These are phyloP conservation scores for Drosophila baimaii DNA, from an alignment of 1,140 invertebrate genomes.

Conservation along the genomic window DNA sequence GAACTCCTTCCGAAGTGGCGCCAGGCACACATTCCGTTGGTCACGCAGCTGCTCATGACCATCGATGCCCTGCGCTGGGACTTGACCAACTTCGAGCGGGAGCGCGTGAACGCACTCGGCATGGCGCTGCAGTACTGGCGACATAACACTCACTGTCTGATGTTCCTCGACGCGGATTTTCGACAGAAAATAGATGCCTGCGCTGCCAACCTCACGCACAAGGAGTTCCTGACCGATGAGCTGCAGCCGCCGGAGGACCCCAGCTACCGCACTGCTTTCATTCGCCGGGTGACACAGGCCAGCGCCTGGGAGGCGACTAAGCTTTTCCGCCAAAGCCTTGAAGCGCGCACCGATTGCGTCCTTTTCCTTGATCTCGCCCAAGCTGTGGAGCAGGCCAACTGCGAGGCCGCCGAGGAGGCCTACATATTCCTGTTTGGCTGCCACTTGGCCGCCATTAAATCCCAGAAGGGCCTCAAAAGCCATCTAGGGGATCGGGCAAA, in stretches of 20 bases:
- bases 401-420: neutral
- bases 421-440: conserved; percentile 35
- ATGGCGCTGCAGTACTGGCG: conserved; percentile 25
- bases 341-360: neutral
- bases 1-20: conserved; percentile 18
- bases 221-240: neutral
- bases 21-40: neutral
- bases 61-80: conserved; percentile 41
- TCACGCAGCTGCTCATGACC: conserved; percentile 23
- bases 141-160: neutral
- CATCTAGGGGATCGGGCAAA: too few relatives aligned
- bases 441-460: conserved; percentile 14
- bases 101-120: conserved; percentile 17
- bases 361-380: conserved; percentile 8
- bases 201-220: neutral
- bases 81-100: conserved; percentile 5
- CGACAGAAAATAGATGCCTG: neutral
- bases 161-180: too few relatives aligned
- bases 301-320: conserved; percentile 19
- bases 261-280: neutral
- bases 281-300: conserved; percentile 9
- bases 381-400: neutral
- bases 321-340: conserved; percentile 22
- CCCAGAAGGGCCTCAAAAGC: neutral
- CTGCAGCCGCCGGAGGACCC: neutral